These are phyloP conservation scores for Poicephalus gulielmi DNA, from an alignment of 2,113 vertebrate genomes.

Conservation along the genomic window DNA sequence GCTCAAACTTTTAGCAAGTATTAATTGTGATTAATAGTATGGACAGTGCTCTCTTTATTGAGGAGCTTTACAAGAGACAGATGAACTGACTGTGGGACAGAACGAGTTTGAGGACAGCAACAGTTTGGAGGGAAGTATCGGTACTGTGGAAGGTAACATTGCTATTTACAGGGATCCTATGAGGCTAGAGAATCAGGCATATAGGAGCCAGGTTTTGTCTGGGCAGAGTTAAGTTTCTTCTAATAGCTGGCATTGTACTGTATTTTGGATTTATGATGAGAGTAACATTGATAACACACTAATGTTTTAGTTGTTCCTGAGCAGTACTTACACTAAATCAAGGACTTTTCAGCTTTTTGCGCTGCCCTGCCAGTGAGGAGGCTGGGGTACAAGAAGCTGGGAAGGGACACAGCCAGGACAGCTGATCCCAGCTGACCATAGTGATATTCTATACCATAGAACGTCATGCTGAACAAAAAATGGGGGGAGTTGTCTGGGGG, in stretches of 20 bases:
- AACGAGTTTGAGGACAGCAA: background rate
- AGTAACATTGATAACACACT: background rate
- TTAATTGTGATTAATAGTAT: background rate
- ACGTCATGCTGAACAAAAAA: background rate
- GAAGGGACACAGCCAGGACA: background rate
- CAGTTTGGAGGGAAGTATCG: background rate
- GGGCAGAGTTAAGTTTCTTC: background rate
- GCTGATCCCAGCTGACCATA: rapidly evolving
- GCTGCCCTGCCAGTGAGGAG: background rate
- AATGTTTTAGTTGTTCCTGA: background rate
- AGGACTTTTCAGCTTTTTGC: background rate
- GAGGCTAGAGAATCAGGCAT: background rate
- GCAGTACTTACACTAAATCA: background rate
- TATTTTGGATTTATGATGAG: background rate
- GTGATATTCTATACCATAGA: background rate
- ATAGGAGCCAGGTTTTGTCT: background rate
- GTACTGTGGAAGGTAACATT: background rate
- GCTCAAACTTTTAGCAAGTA: background rate
- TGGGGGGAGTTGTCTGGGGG: too few relatives aligned
- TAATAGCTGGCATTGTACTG: background rate
- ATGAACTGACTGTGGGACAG: background rate
- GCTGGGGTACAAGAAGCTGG: background rate
- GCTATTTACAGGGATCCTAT: background rate
- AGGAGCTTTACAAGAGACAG: background rate
- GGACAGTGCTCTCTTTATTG: background rate